Conservation (phyloP, 2,113 vertebrate species). For the Lontra canadensis region DNA sequence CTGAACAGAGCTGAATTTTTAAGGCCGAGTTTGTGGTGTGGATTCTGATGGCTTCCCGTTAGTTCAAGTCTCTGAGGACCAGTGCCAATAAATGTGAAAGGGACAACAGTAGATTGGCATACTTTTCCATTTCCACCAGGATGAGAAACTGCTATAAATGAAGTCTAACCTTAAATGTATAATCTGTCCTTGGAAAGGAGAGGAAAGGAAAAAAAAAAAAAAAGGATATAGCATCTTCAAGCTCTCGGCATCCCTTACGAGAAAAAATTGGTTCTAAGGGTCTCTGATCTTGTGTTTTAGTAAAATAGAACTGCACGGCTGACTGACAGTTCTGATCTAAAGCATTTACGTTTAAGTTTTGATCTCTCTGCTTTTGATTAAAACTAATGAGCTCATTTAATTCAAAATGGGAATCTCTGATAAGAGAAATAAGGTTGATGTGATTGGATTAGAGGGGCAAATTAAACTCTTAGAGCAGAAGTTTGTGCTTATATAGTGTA, state of each 20-base stretch:
- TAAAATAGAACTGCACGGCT: slow-evolving; percentile 94
- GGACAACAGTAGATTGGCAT: slow-evolving; percentile 80
- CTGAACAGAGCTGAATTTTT: slow-evolving; percentile 79
- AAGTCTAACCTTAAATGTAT: slow-evolving; percentile 91
- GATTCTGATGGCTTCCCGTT: slow-evolving; percentile 79
- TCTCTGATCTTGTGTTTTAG: slow-evolving; percentile 96
- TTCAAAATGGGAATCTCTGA: slow-evolving; percentile 98
- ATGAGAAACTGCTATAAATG: slow-evolving; percentile 84
- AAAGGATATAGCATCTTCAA: slow-evolving; percentile 85
- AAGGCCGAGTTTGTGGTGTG: slow-evolving; percentile 75
- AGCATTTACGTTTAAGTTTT: slow-evolving; percentile 97
- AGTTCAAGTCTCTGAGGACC: slow-evolving; percentile 83
- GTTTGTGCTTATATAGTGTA: slow-evolving; percentile 97
- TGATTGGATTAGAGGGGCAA: slow-evolving; percentile 98
- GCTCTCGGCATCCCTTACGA: slow-evolving; percentile 89
- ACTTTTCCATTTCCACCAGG: slow-evolving; percentile 84
- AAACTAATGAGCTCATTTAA: slow-evolving; percentile 99
- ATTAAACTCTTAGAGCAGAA: slow-evolving; percentile 97
- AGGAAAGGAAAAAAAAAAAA: slow-evolving; percentile 54
- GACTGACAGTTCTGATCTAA: slow-evolving; percentile 97
- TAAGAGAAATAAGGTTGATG: slow-evolving; percentile 98
- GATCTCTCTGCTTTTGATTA: slow-evolving; percentile 98
- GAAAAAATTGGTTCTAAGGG: slow-evolving; percentile 92
- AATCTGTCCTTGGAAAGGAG: slow-evolving; percentile 88
- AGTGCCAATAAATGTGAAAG: slow-evolving; percentile 83